Percentiles rank a stretch among this genome's conserved stretches.
phyloP scores from a whole-genome alignment of 2,797 vertebrate genomes.

The Antrozous pallidus region DNA sequence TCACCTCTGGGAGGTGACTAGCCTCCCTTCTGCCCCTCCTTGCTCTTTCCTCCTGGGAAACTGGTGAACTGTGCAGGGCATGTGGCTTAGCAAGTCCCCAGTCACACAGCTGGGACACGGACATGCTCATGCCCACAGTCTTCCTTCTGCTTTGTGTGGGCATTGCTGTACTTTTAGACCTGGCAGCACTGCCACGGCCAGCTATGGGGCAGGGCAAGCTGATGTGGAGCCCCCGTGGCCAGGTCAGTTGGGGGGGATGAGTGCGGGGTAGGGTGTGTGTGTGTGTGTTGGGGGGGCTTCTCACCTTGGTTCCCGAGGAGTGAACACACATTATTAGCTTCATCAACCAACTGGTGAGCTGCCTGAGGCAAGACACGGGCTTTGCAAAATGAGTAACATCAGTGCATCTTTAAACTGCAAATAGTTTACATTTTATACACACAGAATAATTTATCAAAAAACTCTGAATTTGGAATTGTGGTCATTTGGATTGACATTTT shows the following conservation, averaged over 20 bases:
- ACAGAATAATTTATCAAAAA: constrained; percentile 41
- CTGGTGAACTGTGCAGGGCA: background rate
- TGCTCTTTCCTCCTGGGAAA: background rate
- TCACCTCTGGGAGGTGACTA: background rate
- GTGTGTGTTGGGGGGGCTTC: too few relatives aligned
- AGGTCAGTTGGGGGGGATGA: rapidly evolving
- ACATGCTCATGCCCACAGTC: background rate
- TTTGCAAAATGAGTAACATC: too few relatives aligned
- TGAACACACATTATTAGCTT: too few relatives aligned
- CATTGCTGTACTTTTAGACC: constrained; percentile 78
- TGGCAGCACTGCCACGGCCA: constrained; percentile 66
- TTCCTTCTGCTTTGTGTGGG: constrained; percentile 53
- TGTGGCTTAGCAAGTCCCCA: rapidly evolving
- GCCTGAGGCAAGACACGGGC: too few relatives aligned
- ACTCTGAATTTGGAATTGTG: constrained; percentile 11
- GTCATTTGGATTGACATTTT: constrained; percentile 5
- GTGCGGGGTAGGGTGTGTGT: too few relatives aligned
- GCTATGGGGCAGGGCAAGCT: constrained; percentile 47
- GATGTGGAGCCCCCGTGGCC: too few relatives aligned
- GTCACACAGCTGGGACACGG: constrained; percentile 17
- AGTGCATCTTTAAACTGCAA: too few relatives aligned
- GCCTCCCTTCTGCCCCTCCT: background rate
- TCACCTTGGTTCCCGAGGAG: too few relatives aligned
- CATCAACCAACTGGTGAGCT: too few relatives aligned
- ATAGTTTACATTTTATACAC: background rate